Percentiles rank a stretch among this genome's conserved stretches.
phyloP scores from a whole-genome alignment of 2,888 invertebrate genomes.

The Epistrophe eligans region DNA sequence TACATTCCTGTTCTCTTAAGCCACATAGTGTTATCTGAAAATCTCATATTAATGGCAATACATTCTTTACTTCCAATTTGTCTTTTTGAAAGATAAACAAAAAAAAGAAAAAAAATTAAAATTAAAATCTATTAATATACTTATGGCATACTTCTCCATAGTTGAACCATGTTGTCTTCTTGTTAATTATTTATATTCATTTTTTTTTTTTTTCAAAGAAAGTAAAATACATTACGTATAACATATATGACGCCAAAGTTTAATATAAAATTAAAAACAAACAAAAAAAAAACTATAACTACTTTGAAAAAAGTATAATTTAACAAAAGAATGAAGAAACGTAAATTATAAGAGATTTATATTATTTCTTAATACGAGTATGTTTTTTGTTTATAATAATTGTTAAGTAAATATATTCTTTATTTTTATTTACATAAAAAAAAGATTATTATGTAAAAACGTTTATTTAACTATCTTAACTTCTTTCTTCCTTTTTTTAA shows the following conservation, averaged over 20 bases:
- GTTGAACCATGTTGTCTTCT: constrained; percentile 61
- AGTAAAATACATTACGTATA: constrained; percentile 66
- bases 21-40: constrained; percentile 1
- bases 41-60: constrained; percentile 26
- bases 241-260: constrained; percentile 74
- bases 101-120: neutral
- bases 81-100: constrained; percentile 20
- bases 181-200: constrained; percentile 59
- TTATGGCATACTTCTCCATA: constrained; percentile 3
- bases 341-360: constrained; percentile 2
- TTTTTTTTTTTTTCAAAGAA: constrained; percentile 64
- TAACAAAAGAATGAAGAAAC: constrained; percentile 25
- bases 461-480: neutral
- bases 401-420: neutral
- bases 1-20: constrained; percentile 1
- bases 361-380: neutral
- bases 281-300: constrained; percentile 1
- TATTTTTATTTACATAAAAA: neutral
- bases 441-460: neutral
- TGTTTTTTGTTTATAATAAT: neutral
- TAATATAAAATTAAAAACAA: constrained; percentile 51
- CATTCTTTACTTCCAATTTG: constrained; percentile 16
- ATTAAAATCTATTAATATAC: constrained; percentile 3
- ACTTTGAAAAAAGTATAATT: constrained; percentile 27
- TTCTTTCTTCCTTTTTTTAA: neutral